Evolutionary conservation across 2,113 vertebrate species (phyloP).

Genomic region (Campylorhamphus procurvoides): DNA sequence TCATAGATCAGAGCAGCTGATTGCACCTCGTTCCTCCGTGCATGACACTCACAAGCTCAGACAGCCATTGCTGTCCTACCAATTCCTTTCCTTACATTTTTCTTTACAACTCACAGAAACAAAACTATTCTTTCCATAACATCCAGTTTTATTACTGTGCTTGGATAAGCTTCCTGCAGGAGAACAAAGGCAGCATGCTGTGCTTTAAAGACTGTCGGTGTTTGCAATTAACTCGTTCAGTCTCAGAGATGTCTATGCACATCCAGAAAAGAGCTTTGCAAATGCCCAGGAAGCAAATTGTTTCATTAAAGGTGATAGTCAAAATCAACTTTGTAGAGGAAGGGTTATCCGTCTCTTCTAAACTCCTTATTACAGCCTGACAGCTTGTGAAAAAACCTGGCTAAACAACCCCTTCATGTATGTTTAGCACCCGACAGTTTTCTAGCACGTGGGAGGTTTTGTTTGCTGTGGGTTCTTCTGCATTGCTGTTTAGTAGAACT

Average conservation of each 20-base stretch:
- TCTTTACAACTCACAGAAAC: background rate
- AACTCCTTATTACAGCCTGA: constrained; percentile 3
- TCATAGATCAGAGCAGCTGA: background rate
- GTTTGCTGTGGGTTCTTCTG: background rate
- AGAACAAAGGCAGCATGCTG: constrained; percentile 3
- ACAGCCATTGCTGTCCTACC: background rate
- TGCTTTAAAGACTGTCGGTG: background rate
- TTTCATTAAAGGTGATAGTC: constrained; percentile 46
- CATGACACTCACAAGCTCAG: background rate
- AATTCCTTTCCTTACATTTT: background rate
- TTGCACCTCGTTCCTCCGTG: background rate
- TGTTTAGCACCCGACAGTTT: background rate
- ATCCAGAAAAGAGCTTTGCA: background rate
- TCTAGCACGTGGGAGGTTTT: background rate
- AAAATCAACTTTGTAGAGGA: constrained; percentile 45
- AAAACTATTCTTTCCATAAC: background rate
- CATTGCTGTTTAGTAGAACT: constrained; percentile 18
- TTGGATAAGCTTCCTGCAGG: background rate
- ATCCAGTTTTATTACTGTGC: background rate
- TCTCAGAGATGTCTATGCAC: background rate
- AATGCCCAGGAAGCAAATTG: constrained; percentile 48
- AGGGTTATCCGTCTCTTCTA: constrained; percentile 44
- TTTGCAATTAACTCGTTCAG: constrained; percentile 23
- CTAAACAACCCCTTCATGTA: constrained; percentile 4
- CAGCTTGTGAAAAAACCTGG: background rate